Evolutionary conservation across 2,888 invertebrate genomes (phyloP).

Genomic region (Aleiodes testaceus): DNA sequence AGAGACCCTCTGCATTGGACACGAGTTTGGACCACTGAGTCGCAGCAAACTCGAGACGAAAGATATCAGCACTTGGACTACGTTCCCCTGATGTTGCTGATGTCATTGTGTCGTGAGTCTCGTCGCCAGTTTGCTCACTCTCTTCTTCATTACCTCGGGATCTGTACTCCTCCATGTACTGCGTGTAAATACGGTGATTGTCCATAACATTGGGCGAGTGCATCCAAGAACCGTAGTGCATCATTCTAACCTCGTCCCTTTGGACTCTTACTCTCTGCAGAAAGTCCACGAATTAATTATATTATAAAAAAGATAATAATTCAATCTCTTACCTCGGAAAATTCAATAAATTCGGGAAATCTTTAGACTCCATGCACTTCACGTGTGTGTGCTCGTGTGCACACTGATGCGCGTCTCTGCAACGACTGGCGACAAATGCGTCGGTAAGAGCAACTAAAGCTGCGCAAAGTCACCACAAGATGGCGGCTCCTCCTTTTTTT

Average conservation of each 20-base stretch:
- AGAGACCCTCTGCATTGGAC: slow-evolving; percentile 88
- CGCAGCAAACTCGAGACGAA: slow-evolving; percentile 88
- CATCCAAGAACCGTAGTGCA: slow-evolving; percentile 61
- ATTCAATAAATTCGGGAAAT: too few relatives aligned
- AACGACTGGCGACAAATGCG: too few relatives aligned
- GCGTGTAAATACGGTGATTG: slow-evolving; percentile 57
- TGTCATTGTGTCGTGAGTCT: slow-evolving; percentile 65
- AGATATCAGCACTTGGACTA: slow-evolving; percentile 73
- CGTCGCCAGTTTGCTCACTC: slow-evolving; percentile 65
- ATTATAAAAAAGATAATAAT: too few relatives aligned
- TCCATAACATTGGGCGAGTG: slow-evolving; percentile 55
- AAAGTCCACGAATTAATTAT: too few relatives aligned
- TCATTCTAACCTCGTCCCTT: slow-evolving; percentile 52
- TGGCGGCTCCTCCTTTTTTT: too few relatives aligned
- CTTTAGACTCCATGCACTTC: too few relatives aligned
- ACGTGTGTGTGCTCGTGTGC: too few relatives aligned
- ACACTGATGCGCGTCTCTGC: too few relatives aligned
- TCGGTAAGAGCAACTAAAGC: too few relatives aligned
- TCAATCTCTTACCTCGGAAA: too few relatives aligned
- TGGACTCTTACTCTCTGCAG: too few relatives aligned
- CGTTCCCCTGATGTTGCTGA: slow-evolving; percentile 67
- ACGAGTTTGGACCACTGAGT: slow-evolving; percentile 88
- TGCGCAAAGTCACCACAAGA: too few relatives aligned
- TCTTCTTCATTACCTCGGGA: slow-evolving; percentile 61
- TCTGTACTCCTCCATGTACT: slow-evolving; percentile 54